phyloP scores from a whole-genome alignment of 2,888 invertebrate genomes.

The Calameuta filiformis region DNA sequence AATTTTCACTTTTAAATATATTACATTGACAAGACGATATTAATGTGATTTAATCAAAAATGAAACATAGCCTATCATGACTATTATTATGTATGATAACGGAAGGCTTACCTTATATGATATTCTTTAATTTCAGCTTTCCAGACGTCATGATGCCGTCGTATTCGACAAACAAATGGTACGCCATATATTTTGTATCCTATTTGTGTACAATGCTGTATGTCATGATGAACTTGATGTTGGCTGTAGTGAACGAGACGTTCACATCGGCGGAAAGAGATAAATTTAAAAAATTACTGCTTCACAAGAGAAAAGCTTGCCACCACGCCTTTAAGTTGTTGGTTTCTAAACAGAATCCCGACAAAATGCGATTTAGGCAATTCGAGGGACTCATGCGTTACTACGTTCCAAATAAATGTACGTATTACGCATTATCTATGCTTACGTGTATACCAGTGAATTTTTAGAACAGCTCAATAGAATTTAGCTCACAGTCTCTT shows the following conservation, averaged over 20 bases:
- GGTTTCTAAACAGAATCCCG: slow-evolving; percentile 80
- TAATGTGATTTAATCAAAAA: too few species aligned
- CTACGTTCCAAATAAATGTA: slow-evolving; percentile 79
- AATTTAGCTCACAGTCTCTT: too few species aligned
- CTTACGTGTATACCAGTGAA: not conserved
- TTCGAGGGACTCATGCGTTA: slow-evolving; percentile 85
- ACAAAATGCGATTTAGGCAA: slow-evolving; percentile 76
- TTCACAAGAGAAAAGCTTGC: slow-evolving; percentile 85
- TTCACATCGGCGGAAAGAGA: slow-evolving; percentile 88
- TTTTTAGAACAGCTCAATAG: too few species aligned
- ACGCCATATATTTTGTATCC: slow-evolving; percentile 86
- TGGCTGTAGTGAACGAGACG: slow-evolving; percentile 91
- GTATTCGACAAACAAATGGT: slow-evolving; percentile 83
- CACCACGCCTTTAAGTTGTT: slow-evolving; percentile 84
- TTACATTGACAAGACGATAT: too few species aligned
- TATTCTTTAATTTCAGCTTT: slow-evolving; percentile 71
- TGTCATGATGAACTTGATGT: slow-evolving; percentile 91
- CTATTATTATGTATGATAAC: too few species aligned
- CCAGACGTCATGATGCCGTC: slow-evolving; percentile 96
- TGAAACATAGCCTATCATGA: too few species aligned
- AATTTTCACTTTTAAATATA: too few species aligned
- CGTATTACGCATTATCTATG: slow-evolving; percentile 40
- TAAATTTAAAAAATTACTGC: slow-evolving; percentile 83
- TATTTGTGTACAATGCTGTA: slow-evolving; percentile 88
- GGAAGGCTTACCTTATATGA: not conserved